These are phyloP conservation scores for Anastrepha obliqua DNA, from an alignment of 1,140 invertebrate genomes.

Conservation along the genomic window DNA sequence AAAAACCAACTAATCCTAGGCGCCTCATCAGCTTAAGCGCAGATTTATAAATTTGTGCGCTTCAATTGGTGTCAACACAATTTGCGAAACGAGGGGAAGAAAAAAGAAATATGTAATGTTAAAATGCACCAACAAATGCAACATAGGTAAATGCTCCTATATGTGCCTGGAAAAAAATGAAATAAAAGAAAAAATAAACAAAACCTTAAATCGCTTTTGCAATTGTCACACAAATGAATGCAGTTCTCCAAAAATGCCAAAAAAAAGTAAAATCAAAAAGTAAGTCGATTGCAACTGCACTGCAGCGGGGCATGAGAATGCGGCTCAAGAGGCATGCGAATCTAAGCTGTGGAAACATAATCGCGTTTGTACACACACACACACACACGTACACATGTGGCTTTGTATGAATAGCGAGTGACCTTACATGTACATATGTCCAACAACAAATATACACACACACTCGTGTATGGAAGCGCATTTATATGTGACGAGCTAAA, in stretches of 20 bases:
- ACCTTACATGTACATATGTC: not conserved
- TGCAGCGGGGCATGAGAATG: slow-evolving; percentile 42
- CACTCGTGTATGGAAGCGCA: not conserved
- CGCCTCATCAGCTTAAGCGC: slow-evolving; percentile 29
- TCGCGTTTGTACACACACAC: not conserved
- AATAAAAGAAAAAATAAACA: not conserved
- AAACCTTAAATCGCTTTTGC: not conserved
- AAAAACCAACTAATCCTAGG: slow-evolving; percentile 29
- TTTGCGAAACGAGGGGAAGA: not conserved
- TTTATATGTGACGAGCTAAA: not conserved
- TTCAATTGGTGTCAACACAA: slow-evolving; percentile 18
- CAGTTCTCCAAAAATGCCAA: not conserved
- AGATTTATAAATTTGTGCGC: slow-evolving; percentile 5
- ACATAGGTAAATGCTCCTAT: no score
- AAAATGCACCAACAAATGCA: not conserved
- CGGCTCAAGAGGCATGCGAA: slow-evolving; percentile 11
- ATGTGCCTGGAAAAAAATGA: no score
- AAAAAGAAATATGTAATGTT: not conserved
- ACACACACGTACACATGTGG: not conserved
- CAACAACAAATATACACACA: not conserved
- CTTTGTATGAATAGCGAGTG: no score
- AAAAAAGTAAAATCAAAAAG: slow-evolving; percentile 17
- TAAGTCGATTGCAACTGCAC: not conserved
- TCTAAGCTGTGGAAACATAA: not conserved
- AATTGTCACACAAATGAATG: slow-evolving; percentile 26